Percentiles rank a stretch among this genome's conserved stretches.
These are phyloP conservation scores for Frankliniella fusca DNA, from an alignment of 2,888 invertebrate species.

Conservation along the genomic window DNA sequence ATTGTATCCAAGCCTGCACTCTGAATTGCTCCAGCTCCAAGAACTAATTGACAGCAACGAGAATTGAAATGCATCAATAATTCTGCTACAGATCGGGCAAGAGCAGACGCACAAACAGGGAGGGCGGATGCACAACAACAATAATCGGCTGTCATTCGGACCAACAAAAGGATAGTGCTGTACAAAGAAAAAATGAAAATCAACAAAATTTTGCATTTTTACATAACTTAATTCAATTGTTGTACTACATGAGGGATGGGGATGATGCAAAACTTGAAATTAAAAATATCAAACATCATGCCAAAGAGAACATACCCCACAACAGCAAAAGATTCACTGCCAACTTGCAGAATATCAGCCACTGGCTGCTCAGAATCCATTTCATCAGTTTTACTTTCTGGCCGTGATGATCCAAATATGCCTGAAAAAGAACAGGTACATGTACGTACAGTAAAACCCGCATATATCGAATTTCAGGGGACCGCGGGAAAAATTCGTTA, in stretches of 20 bases:
- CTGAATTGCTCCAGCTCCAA: conserved; percentile 94
- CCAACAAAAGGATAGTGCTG: conserved; percentile 75
- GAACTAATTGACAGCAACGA: conserved; percentile 84
- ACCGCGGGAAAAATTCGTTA: too few relatives aligned
- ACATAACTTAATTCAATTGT: too few relatives aligned
- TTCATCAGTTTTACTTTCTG: conserved; percentile 36
- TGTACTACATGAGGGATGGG: too few relatives aligned
- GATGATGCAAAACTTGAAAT: not conserved
- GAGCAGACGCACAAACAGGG: conserved; percentile 60
- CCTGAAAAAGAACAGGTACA: conserved; percentile 35
- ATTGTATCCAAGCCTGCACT: conserved; percentile 92
- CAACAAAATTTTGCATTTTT: not conserved
- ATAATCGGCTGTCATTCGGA: conserved; percentile 89
- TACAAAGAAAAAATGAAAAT: conserved; percentile 35
- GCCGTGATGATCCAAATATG: conserved; percentile 40
- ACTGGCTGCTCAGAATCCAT: conserved; percentile 37
- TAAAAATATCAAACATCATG: conserved; percentile 26
- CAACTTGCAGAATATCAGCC: conserved; percentile 52
- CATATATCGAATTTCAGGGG: too few relatives aligned
- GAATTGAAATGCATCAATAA: conserved; percentile 83
- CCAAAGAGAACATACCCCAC: conserved; percentile 53
- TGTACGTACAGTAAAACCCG: too few relatives aligned
- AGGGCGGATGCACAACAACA: conserved; percentile 56
- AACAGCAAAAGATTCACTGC: conserved; percentile 69
- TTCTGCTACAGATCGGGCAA: conserved; percentile 83